These are phyloP conservation scores for Gastrophysa polygoni DNA, from an alignment of 2,888 invertebrate species.

Conservation along the genomic window DNA sequence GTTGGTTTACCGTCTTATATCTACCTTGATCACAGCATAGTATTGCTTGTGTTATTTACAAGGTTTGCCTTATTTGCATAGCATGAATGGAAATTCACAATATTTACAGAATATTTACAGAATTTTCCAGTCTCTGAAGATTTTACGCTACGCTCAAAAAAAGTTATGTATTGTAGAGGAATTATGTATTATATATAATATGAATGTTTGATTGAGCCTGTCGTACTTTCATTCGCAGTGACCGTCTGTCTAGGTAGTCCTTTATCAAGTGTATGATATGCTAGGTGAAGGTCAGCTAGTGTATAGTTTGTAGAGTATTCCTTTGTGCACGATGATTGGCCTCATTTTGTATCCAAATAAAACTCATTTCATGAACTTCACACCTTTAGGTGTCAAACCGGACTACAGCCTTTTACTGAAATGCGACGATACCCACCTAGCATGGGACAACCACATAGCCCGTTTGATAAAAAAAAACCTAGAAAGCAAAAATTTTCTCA, in stretches of 20 bases:
- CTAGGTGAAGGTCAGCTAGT: neutral
- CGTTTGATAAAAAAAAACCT: too few relatives aligned
- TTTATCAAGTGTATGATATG: neutral
- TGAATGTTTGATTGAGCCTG: neutral
- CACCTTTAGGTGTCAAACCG: too few relatives aligned
- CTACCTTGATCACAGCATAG: neutral
- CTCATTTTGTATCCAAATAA: too few relatives aligned
- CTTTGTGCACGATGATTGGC: too few relatives aligned
- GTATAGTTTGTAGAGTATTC: neutral
- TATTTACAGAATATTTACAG: slow-evolving; percentile 17
- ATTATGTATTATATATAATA: too few relatives aligned
- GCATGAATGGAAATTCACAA: neutral
- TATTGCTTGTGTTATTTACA: neutral
- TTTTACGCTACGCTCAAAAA: too few relatives aligned
- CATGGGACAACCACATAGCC: too few relatives aligned
- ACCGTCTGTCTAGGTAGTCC: neutral
- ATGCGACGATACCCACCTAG: too few relatives aligned
- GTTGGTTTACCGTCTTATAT: neutral
- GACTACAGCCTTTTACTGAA: too few relatives aligned
- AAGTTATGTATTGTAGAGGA: too few relatives aligned
- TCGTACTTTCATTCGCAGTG: neutral
- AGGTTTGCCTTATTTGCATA: neutral
- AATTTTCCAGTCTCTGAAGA: slow-evolving; percentile 7
- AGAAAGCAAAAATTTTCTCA: too few relatives aligned
- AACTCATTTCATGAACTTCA: too few relatives aligned